These are phyloP conservation scores for Stegastes partitus DNA, from an alignment of 2,113 vertebrate genomes.

Conservation along the genomic window DNA sequence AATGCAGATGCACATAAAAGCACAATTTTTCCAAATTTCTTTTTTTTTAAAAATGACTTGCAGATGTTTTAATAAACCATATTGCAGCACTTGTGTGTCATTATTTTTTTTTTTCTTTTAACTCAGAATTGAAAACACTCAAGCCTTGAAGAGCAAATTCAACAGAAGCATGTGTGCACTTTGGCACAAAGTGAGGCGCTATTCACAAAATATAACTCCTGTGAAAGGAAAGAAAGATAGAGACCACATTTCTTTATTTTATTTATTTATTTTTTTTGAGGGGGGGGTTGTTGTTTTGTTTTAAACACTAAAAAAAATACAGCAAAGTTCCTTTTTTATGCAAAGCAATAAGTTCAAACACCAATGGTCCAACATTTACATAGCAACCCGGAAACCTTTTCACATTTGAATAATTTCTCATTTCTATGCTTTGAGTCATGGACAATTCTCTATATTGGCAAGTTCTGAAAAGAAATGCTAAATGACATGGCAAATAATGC, in stretches of 20 bases:
- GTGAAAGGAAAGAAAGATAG: constrained; percentile 3
- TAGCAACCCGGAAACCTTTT: constrained; percentile 36
- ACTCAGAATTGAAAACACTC: constrained; percentile 6
- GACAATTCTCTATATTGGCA: constrained; percentile 39
- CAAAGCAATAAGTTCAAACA: constrained; percentile 42
- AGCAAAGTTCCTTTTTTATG: constrained; percentile 15
- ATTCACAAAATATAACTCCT: constrained; percentile 5
- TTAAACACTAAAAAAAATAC: background rate
- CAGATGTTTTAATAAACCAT: background rate
- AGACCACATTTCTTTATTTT: background rate
- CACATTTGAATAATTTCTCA: constrained; percentile 80
- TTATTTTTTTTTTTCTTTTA: constrained; percentile 22
- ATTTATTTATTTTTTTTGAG: background rate
- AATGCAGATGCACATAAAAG: background rate
- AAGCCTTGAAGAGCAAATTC: constrained; percentile 19
- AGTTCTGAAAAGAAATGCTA: constrained; percentile 36
- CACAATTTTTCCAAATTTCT: too few species aligned
- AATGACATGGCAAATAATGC: constrained; percentile 48
- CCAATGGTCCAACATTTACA: constrained; percentile 51
- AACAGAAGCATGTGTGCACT: constrained; percentile 19
- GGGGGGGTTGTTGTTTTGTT: constrained; percentile 23
- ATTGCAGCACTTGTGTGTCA: constrained; percentile 1
- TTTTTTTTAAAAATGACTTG: background rate
- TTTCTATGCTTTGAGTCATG: constrained; percentile 77
- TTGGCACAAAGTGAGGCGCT: background rate